These are phyloP conservation scores for Heliconius ismenius DNA, from an alignment of 2,888 invertebrate species.

Conservation along the genomic window DNA sequence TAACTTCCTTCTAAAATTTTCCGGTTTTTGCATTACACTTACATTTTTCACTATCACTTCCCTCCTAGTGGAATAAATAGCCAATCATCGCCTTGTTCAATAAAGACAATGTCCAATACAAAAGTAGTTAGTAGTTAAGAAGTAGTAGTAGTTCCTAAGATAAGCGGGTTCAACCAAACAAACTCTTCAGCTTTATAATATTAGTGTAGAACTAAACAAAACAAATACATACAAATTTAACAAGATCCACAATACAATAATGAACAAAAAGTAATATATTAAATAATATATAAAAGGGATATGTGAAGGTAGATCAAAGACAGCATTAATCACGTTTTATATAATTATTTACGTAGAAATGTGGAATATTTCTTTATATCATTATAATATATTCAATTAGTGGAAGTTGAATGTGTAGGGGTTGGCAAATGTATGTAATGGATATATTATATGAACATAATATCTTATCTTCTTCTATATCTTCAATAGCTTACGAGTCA, in stretches of 20 bases:
- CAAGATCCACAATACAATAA: neutral
- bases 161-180: neutral
- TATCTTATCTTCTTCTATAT: neutral
- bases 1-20: too few species aligned
- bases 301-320: neutral
- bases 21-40: too few species aligned
- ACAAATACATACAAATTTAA: neutral
- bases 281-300: neutral
- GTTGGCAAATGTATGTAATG: neutral
- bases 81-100: too few species aligned
- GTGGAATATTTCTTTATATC: neutral
- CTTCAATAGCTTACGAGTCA: neutral
- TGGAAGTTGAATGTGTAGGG: neutral
- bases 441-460: neutral
- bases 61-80: too few species aligned
- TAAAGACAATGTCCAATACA: too few species aligned
- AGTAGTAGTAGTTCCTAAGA: neutral
- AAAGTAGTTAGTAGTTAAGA: too few species aligned
- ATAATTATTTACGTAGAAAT: slow-evolving; percentile 11
- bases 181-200: neutral
- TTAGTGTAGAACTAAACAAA: neutral
- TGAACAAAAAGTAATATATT: neutral
- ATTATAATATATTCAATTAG: slow-evolving; percentile 13
- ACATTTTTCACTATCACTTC: too few species aligned
- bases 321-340: neutral